These are phyloP conservation scores for Phainopepla nitens DNA, from an alignment of 2,113 vertebrate species.

Conservation along the genomic window DNA sequence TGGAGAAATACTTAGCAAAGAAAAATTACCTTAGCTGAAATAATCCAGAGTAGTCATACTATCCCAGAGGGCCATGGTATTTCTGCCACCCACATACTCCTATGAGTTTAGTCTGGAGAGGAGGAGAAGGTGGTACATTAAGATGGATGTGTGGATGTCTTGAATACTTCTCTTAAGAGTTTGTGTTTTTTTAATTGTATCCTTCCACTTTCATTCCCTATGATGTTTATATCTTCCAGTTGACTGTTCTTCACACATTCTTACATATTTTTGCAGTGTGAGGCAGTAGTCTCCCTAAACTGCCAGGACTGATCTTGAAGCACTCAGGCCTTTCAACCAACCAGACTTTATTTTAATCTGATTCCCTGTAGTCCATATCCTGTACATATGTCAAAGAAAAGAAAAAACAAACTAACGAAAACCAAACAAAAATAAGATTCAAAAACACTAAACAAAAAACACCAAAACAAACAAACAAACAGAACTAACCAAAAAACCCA, in stretches of 20 bases:
- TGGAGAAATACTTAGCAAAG: not conserved
- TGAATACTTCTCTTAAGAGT: not conserved
- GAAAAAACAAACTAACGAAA: not conserved
- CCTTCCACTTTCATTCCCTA: not conserved
- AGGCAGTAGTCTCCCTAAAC: not conserved
- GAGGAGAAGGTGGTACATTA: not conserved
- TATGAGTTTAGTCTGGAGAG: not conserved
- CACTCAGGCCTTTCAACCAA: not conserved
- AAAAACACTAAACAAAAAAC: not conserved
- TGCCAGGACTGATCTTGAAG: not conserved
- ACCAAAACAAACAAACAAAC: not conserved
- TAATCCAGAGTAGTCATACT: not conserved
- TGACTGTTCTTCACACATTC: not conserved
- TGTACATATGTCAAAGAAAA: too few relatives aligned
- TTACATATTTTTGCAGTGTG: not conserved
- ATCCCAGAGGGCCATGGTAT: too few relatives aligned
- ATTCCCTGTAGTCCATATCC: not conserved
- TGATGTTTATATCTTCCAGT: not conserved
- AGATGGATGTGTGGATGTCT: not conserved
- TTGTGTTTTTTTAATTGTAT: rapidly evolving
- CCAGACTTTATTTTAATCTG: not conserved
- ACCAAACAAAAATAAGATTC: not conserved
- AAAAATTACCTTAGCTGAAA: not conserved
- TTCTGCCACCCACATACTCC: not conserved
- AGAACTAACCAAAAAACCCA: not conserved